A percentile compares a stretch with the other conserved stretches of the same genome.
Evolutionary conservation across 2,797 vertebrate species (phyloP).

Genomic region (Psittacula derbiana): DNA sequence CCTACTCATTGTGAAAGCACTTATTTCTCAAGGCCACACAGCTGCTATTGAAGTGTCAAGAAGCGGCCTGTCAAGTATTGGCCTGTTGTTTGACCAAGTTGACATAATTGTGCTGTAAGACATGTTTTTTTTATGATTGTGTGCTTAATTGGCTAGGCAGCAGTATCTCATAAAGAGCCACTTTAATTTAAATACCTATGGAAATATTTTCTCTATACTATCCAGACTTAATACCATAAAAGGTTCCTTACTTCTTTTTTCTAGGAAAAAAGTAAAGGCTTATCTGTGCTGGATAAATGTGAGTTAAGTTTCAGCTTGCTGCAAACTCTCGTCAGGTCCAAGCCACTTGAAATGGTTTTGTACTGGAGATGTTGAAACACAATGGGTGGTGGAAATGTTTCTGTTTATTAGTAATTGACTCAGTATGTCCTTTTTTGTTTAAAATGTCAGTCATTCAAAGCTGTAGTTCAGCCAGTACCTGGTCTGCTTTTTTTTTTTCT

Average conservation of each 20-base stretch:
- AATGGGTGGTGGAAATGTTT: constrained; percentile 31
- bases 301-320: neutral
- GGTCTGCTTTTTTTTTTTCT: neutral
- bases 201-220: neutral
- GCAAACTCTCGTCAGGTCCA: neutral
- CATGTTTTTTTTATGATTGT: neutral
- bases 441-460: neutral
- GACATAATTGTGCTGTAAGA: neutral
- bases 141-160: neutral
- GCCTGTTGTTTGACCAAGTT: neutral
- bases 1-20: constrained; percentile 35
- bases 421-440: neutral
- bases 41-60: constrained; percentile 21
- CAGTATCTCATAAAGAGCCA: neutral
- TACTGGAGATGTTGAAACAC: constrained; percentile 41
- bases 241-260: neutral
- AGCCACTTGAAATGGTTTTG: constrained; percentile 36
- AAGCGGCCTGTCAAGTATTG: constrained; percentile 5
- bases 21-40: constrained; percentile 41
- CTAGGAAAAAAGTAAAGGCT: neutral
- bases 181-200: neutral
- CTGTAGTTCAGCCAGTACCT: neutral
- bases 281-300: neutral
- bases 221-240: neutral
- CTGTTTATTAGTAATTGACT: constrained; percentile 32